Percentiles rank a stretch among this genome's conserved stretches.
phyloP scores from a whole-genome alignment of 2,113 vertebrate genomes.

The Oncorhynchus nerka region DNA sequence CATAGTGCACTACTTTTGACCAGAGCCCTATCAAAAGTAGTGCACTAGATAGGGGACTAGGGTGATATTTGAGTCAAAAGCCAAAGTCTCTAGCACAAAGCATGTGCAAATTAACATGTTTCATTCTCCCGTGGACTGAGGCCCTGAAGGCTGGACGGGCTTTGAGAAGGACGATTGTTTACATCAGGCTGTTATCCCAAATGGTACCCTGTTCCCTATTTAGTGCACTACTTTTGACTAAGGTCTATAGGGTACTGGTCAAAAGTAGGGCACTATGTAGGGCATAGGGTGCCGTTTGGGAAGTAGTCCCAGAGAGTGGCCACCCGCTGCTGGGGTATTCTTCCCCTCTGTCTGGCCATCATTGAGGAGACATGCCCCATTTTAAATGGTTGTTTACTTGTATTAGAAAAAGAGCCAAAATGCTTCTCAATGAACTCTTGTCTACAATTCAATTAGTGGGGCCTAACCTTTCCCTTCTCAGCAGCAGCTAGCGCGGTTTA shows the following conservation, averaged over 20 bases:
- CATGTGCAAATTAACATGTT: conserved; percentile 73
- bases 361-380: conserved; percentile 74
- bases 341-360: conserved; percentile 64
- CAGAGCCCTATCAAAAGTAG: too few relatives aligned
- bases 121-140: conserved; percentile 31
- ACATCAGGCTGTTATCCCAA: conserved; percentile 36
- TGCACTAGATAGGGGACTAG: too few relatives aligned
- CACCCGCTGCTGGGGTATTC: conserved; percentile 66
- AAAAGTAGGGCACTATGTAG: too few relatives aligned
- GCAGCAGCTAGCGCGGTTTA: conserved; percentile 22
- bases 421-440: conserved; percentile 80
- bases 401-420: conserved; percentile 74
- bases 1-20: too few relatives aligned
- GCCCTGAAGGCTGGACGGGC: conserved; percentile 69
- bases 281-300: too few relatives aligned
- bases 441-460: conserved; percentile 82
- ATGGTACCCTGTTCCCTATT: too few relatives aligned
- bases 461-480: conserved; percentile 61
- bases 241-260: too few relatives aligned
- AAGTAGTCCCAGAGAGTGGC: conserved; percentile 48
- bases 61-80: too few relatives aligned
- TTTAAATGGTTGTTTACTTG: conserved; percentile 82
- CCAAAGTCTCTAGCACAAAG: conserved; percentile 13
- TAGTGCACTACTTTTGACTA: too few relatives aligned
- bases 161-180: conserved; percentile 71